Base-by-base conservation (phyloP, 2,797 vertebrate genomes). In the Poliocrania exsul region DNA sequence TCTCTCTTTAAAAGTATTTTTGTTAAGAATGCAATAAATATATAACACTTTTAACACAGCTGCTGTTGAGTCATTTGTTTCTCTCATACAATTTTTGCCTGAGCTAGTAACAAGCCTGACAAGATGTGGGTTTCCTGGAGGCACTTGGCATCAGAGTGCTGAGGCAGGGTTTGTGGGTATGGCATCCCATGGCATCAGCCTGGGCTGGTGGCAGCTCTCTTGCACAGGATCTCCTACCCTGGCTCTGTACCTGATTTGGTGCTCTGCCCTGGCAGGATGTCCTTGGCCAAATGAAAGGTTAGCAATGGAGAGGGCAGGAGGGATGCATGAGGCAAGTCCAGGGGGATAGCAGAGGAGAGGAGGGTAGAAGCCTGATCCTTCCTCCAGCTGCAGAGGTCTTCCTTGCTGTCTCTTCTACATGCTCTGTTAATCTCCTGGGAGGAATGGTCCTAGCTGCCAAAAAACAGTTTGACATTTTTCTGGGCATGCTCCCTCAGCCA, bases 21-120 rank as follows among this genome's bases (percentile, higher is more conserved):
- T 98, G 85, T 98, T 96, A 98, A 97, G 95, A 97, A 92, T 95
- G 92, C 96, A 98, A 98, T 98, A 98, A 98, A 98, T 69, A 93
- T 88, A 33, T 92, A 91, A 96, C 85, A 86, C 66, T 97, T 97
- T 81, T 96, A 98, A 96, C 91, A 95, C 70, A 84, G 70, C 54
- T 85, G 90, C 61, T 70, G 64, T 92, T 67, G 86, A 75, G 95
- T 95, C 51, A 0, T 96, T 92, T 96, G 44, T 96, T 93, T 85
- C 73, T 93, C 44, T 88, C 11, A 3, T 35, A 5, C 5, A 33
- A 1, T 54, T 78, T 79, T 81, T 87, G 51, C 33, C 72, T 82
- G 50, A 77, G 49, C 29, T 80, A 49, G 20, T 87, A 33, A 49
- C 18, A 35, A 28, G 24, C 31, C 62, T 31, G 17, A 73, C 16